These are phyloP conservation scores for Trichoplusia ni DNA, from an alignment of 1,140 invertebrate genomes.

Conservation along the genomic window DNA sequence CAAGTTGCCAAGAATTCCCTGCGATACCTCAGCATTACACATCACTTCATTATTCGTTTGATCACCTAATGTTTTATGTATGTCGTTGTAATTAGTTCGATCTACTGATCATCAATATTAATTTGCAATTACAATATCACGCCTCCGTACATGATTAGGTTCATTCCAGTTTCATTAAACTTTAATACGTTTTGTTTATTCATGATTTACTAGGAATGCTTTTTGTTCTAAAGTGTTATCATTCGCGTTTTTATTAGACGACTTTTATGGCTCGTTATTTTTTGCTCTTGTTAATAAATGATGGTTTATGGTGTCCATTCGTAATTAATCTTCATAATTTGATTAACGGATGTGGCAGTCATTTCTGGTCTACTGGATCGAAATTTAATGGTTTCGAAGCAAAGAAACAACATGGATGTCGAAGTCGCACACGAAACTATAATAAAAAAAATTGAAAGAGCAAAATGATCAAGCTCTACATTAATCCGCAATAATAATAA, in stretches of 20 bases:
- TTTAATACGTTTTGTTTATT: slow-evolving; percentile 15
- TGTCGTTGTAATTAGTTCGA: slow-evolving; percentile 32
- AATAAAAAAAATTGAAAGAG: slow-evolving; percentile 1
- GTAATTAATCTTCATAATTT: slow-evolving; percentile 18
- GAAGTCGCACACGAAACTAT: slow-evolving; percentile 1
- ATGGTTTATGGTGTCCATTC: slow-evolving; percentile 1
- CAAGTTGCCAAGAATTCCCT: not conserved
- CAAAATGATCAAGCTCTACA: slow-evolving; percentile 1
- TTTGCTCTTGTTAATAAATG: slow-evolving; percentile 10
- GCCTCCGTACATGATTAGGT: slow-evolving; percentile 33
- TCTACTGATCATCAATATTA: slow-evolving; percentile 45
- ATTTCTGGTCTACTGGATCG: slow-evolving; percentile 19
- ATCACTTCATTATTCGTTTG: slow-evolving; percentile 21
- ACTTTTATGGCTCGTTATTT: slow-evolving; percentile 6
- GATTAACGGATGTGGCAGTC: slow-evolving; percentile 10
- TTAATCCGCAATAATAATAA: slow-evolving; percentile 5
- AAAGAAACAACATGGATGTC: not conserved
- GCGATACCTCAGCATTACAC: not conserved
- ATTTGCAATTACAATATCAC: slow-evolving; percentile 45
- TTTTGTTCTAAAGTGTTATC: slow-evolving; percentile 13
- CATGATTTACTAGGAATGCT: slow-evolving; percentile 4
- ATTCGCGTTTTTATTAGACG: not conserved
- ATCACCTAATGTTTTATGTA: slow-evolving; percentile 41
- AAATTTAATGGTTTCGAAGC: not conserved
- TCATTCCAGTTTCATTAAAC: slow-evolving; percentile 27